These are phyloP conservation scores for Brachyhypopomus gauderio DNA, from an alignment of 2,113 vertebrate genomes.

Conservation along the genomic window DNA sequence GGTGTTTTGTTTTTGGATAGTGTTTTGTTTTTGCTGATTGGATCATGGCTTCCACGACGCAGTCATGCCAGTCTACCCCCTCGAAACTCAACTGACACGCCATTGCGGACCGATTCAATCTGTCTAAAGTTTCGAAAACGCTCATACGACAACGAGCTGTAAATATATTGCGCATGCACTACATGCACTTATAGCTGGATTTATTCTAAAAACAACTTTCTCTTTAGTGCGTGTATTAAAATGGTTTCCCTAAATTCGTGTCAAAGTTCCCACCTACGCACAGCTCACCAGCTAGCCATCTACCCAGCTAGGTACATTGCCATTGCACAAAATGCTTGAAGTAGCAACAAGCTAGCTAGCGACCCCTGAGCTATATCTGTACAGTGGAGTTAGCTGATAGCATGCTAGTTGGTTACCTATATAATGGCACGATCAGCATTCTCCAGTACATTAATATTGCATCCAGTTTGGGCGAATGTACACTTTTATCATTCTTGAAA, in stretches of 20 bases:
- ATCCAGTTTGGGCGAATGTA: neutral
- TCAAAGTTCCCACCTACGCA: slow-evolving; percentile 20
- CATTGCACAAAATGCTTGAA: neutral
- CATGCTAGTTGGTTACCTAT: slow-evolving; percentile 24
- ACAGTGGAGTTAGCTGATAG: slow-evolving; percentile 38
- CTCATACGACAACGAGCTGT: neutral
- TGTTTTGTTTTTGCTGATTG: slow-evolving; percentile 62
- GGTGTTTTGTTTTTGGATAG: slow-evolving; percentile 9
- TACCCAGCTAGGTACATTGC: neutral
- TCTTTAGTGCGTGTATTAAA: no score
- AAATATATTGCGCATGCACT: neutral
- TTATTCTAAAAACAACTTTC: neutral
- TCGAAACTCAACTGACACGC: slow-evolving; percentile 27
- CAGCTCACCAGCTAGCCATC: neutral
- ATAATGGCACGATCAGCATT: neutral
- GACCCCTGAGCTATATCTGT: neutral
- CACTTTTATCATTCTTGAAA: slow-evolving; percentile 9
- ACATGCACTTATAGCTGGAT: neutral
- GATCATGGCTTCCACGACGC: slow-evolving; percentile 62
- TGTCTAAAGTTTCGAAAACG: slow-evolving; percentile 41
- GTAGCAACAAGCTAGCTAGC: slow-evolving; percentile 43
- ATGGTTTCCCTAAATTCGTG: neutral
- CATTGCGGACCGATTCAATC: slow-evolving; percentile 49
- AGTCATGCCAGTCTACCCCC: slow-evolving; percentile 31
- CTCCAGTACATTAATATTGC: neutral